Percentiles rank a stretch among this genome's conserved stretches.
phyloP scores from a whole-genome alignment of 1,140 invertebrate species.

The Sycophaga agraensis region DNA sequence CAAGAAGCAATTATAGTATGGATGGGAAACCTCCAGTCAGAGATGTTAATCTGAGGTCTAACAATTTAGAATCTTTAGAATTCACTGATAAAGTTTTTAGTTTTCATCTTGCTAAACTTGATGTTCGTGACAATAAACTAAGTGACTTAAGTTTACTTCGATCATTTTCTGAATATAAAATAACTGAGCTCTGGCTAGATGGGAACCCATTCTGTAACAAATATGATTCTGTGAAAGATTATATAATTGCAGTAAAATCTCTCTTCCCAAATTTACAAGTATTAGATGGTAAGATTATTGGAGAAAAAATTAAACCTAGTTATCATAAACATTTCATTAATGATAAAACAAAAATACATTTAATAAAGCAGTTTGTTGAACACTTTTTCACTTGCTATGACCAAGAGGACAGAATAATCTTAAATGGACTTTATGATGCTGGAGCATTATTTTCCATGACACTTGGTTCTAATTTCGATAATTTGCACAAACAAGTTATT shows the following conservation, averaged over 20 bases:
- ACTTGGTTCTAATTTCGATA: slow-evolving; percentile 41
- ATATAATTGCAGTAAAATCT: slow-evolving; percentile 42
- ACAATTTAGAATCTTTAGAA: slow-evolving; percentile 39
- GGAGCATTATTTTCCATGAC: slow-evolving; percentile 54
- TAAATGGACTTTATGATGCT: slow-evolving; percentile 52
- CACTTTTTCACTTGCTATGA: slow-evolving; percentile 55
- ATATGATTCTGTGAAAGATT: slow-evolving; percentile 43
- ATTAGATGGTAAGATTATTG: slow-evolving; percentile 50
- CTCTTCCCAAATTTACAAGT: slow-evolving; percentile 48
- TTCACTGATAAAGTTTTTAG: slow-evolving; percentile 47
- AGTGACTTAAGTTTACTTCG: slow-evolving; percentile 41
- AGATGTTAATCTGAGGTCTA: slow-evolving; percentile 46
- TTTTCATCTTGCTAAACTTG: slow-evolving; percentile 42
- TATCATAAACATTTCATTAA: slow-evolving; percentile 41
- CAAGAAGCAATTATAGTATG: slow-evolving; percentile 20
- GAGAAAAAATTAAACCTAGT: slow-evolving; percentile 42
- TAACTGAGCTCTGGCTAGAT: slow-evolving; percentile 52
- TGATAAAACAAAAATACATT: slow-evolving; percentile 36
- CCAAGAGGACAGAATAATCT: slow-evolving; percentile 47
- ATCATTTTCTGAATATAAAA: slow-evolving; percentile 50
- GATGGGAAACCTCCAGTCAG: slow-evolving; percentile 43
- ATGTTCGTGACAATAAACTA: slow-evolving; percentile 48
- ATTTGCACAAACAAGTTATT: slow-evolving; percentile 44
- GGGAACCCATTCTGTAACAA: slow-evolving; percentile 50
- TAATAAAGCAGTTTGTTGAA: slow-evolving; percentile 52